A percentile compares a stretch with the other conserved stretches of the same genome.
phyloP scores from a whole-genome alignment of 2,113 vertebrate genomes.

The Poeciliopsis retropinna region DNA sequence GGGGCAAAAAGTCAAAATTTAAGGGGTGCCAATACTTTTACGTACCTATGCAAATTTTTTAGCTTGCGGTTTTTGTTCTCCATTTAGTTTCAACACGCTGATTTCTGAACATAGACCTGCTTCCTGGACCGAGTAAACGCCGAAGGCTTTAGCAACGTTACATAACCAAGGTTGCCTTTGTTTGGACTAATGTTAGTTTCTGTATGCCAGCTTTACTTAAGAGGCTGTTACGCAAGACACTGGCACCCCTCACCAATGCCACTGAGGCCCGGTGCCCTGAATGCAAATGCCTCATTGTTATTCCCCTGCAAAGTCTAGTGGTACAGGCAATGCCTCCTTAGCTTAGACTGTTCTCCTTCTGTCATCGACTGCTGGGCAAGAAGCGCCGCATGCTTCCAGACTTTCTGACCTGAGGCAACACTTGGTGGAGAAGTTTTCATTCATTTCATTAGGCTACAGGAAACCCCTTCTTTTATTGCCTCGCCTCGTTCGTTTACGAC shows the following conservation, averaged over 20 bases:
- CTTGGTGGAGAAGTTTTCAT: conserved; percentile 52
- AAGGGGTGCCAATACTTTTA: too few relatives aligned
- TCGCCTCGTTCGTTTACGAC: conserved; percentile 78
- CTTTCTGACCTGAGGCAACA: conserved; percentile 42
- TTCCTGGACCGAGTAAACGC: conserved; percentile 15
- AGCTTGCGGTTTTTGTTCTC: too few relatives aligned
- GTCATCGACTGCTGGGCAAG: conserved; percentile 31
- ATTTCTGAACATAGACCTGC: not conserved
- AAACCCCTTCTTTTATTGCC: conserved; percentile 75
- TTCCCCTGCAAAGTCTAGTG: conserved; percentile 20
- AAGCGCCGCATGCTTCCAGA: conserved; percentile 30
- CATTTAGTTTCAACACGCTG: not conserved
- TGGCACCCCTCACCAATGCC: conserved; percentile 35
- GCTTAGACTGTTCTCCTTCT: conserved; percentile 6
- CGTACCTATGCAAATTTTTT: too few relatives aligned
- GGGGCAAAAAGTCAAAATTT: too few relatives aligned
- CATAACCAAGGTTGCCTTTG: conserved; percentile 38
- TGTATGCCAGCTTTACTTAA: conserved; percentile 40
- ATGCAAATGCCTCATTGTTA: conserved; percentile 53
- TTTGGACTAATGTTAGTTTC: conserved; percentile 40
- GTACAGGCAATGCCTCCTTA: conserved; percentile 20
- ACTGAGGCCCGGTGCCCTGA: conserved; percentile 29
- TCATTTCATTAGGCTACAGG: conserved; percentile 77
- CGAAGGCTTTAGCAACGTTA: conserved; percentile 18
- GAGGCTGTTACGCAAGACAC: conserved; percentile 51